A percentile compares a stretch with the other conserved stretches of the same genome.
phyloP scores from a whole-genome alignment of 1,140 invertebrate genomes.

The Penaeus chinensis region DNA sequence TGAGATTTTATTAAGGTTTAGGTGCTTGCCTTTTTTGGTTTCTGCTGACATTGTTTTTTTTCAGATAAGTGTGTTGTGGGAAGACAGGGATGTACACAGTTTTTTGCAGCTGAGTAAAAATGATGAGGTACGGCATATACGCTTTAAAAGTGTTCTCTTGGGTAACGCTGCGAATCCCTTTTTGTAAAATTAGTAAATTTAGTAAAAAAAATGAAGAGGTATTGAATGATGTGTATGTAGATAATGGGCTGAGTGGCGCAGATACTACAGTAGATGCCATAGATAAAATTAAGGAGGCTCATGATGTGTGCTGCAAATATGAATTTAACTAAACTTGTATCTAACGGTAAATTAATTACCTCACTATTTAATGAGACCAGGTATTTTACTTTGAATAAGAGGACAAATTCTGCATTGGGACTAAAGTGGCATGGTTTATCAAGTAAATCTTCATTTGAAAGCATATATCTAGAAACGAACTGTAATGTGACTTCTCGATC shows the following conservation, averaged over 20 bases:
- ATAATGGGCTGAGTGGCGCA: background rate
- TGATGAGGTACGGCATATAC: background rate
- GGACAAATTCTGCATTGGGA: too few species aligned
- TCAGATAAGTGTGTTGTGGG: background rate
- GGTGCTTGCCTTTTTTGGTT: background rate
- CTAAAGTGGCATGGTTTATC: too few species aligned
- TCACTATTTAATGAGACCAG: too few species aligned
- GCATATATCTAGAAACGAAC: too few species aligned
- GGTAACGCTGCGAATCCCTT: background rate
- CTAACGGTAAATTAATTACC: background rate
- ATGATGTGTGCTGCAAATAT: background rate
- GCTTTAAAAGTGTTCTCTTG: background rate
- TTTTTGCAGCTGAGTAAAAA: background rate
- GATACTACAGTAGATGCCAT: background rate
- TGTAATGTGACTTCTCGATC: too few species aligned
- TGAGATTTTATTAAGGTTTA: too few species aligned
- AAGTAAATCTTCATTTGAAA: too few species aligned
- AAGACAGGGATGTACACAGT: conserved; percentile 1
- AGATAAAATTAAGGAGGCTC: background rate
- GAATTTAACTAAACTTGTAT: background rate
- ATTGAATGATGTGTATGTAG: background rate
- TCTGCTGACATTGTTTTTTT: background rate
- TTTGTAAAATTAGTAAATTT: too few species aligned
- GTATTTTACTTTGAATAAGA: too few species aligned
- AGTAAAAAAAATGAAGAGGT: too few species aligned